Evolutionary conservation across 2,888 invertebrate species (phyloP), one percentile per base, ranked within the genome.

Genomic region (Digitonthophagus gazella): DNA sequence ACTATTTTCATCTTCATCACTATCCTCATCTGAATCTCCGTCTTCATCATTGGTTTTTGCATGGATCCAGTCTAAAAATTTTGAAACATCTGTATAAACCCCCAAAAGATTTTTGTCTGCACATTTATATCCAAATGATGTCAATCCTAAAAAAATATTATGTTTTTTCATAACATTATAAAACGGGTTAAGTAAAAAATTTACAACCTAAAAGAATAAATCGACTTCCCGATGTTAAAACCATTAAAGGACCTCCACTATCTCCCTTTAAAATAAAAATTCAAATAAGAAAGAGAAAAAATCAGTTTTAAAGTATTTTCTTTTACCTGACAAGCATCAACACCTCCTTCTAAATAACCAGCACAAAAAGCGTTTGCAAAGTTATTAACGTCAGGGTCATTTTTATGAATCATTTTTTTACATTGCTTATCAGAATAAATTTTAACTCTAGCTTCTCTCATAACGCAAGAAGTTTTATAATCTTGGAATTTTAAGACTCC

Each of bases 111-210:
- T 84, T 3, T 86, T 86, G 74, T 86, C 81, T 6, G 89, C 90
- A 78, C 90, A 90, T 68, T 87, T 88, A 70, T 88, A 87, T 14
- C 90, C 89, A 86, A 89, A 90, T 0, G 90, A 89, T 0, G 89
- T 88, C 8, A 90, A 78, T 64, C 90, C 90, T 89, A 18, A 19
- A 61, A 61, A 61, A 20, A 19, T 5, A 57, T 11, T 1, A 58
- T 14, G 11, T 58, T 44, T n/a, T n/a, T n/a, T n/a, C n/a, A n/a
- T n/a, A n/a, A n/a, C n/a, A n/a, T n/a, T n/a, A n/a, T n/a, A n/a
- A n/a, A n/a, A n/a, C n/a, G n/a, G n/a, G n/a, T n/a, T n/a, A n/a
- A n/a, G n/a, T n/a, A n/a, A 54, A 54, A n/a, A 14, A 54, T n/a
- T 54, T n/a, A 14, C 6, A 6, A 89, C 90, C 90, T 74, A 88